These are phyloP conservation scores for Cyphomyrus discorhynchus DNA, from an alignment of 2,113 vertebrate species.

Conservation along the genomic window DNA sequence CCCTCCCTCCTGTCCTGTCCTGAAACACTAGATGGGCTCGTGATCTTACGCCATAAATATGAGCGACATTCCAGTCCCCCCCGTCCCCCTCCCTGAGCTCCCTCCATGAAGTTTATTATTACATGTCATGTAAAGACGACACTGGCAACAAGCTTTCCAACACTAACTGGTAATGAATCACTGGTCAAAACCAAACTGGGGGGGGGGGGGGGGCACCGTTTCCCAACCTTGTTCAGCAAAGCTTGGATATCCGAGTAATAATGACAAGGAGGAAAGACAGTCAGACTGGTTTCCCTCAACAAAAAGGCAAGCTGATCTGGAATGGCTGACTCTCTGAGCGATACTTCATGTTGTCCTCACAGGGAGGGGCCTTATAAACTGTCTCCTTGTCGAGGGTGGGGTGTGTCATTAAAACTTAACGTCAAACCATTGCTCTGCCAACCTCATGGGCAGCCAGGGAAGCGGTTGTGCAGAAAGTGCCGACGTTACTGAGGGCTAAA, in stretches of 20 bases:
- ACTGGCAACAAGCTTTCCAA: background rate
- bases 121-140: conserved; percentile 10
- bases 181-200: background rate
- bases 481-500: background rate
- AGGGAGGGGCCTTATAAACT: background rate
- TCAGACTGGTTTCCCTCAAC: background rate
- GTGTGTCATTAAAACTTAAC: background rate
- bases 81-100: conserved; percentile 18
- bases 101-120: background rate
- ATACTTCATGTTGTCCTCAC: background rate
- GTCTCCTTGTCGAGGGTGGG: background rate
- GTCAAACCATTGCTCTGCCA: background rate
- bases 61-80: background rate
- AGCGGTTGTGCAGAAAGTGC: background rate
- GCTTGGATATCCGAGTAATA: background rate
- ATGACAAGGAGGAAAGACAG: background rate
- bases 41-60: conserved; percentile 19
- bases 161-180: conserved; percentile 21
- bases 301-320: background rate
- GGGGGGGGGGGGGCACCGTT: background rate
- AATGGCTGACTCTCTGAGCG: background rate
- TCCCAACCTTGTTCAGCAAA: background rate
- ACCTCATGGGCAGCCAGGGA: background rate
- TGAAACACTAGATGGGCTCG: conserved; percentile 20
- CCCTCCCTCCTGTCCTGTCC: conserved; percentile 10